Conservation (phyloP, 2,888 invertebrate species). For the Heteromurus nitidus region DNA sequence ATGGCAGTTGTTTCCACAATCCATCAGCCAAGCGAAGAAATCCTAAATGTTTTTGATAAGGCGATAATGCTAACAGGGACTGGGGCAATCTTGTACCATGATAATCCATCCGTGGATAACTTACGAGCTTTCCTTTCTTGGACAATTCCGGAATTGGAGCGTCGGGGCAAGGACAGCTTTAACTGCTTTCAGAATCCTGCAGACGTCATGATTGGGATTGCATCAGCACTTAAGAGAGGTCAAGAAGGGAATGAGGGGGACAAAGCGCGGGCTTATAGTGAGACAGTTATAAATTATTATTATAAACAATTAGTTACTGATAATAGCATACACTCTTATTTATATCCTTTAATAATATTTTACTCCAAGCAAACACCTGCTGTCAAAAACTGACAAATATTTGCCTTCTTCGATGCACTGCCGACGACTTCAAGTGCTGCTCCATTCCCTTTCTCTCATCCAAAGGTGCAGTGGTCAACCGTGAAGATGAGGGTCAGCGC, state of each 20-base stretch:
- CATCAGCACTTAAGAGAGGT: not conserved
- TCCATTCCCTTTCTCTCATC: too few species aligned
- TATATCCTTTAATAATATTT: not conserved
- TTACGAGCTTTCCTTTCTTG: not conserved
- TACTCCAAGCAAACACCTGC: not conserved
- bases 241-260: not conserved
- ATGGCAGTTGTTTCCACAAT: conserved; percentile 22
- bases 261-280: not conserved
- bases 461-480: too few species aligned
- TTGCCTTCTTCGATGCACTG: not conserved
- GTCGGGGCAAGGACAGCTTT: not conserved
- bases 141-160: not conserved
- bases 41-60: conserved; percentile 4
- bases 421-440: not conserved
- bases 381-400: not conserved
- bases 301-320: too few species aligned
- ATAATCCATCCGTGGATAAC: not conserved
- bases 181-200: conserved; percentile 13
- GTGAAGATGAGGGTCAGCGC: too few species aligned
- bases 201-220: not conserved
- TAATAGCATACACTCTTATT: too few species aligned
- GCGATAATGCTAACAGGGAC: conserved; percentile 19
- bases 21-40: conserved; percentile 32
- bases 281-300: not conserved
- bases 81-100: conserved; percentile 16